Evolutionary conservation across 1,140 invertebrate genomes (phyloP), one percentile per base, ranked within the genome.

Genomic region (Brachionus angularis): DNA sequence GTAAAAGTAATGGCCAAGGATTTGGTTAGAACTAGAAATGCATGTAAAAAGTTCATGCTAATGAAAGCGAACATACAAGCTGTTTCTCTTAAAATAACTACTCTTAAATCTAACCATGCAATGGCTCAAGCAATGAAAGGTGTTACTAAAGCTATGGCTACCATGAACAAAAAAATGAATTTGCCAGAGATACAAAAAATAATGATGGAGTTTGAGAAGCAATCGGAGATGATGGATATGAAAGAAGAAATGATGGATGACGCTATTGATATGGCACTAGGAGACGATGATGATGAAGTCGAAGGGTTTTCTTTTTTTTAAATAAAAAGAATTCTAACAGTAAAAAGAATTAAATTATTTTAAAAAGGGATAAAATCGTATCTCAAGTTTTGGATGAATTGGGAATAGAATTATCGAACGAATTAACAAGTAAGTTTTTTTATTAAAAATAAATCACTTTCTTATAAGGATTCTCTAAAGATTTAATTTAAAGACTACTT

Each of bases 241-340:
- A 99, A 99, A 79, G 96, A 99, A 83, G 96, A 99, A 83, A 95
- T 99, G 86, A 98, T 99, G 88, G 96, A 94, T 81, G 96, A 99
- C 83, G 95, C 92, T 5, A 98, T 98, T 76, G 96, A 99, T 82
- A 96, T 98, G 84, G 96, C 95, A 2, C 94, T 98, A 88, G 96
- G 93, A 74, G 93, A 88, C 39, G 96, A 99, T 79, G 96, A 98
- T 81, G 94, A 97, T 79, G 96, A 98, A 85, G 95, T 88, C 90
- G 92, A 83, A 79, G 72, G n/a, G 49, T 70, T 47, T 14, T 21
- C 25, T 36, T 33, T 33, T 33, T 18, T 34, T 25, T 39, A 27
- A 29, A 7, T 61, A 46, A 7, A 23, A 7, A 36, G 8, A 39
- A 16, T 3, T 2, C n/a, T 52, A 12, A 29, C n/a, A 21, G 14